These are phyloP conservation scores for Taphrorychus bicolor DNA, from an alignment of 2,888 invertebrate species.

Conservation along the genomic window DNA sequence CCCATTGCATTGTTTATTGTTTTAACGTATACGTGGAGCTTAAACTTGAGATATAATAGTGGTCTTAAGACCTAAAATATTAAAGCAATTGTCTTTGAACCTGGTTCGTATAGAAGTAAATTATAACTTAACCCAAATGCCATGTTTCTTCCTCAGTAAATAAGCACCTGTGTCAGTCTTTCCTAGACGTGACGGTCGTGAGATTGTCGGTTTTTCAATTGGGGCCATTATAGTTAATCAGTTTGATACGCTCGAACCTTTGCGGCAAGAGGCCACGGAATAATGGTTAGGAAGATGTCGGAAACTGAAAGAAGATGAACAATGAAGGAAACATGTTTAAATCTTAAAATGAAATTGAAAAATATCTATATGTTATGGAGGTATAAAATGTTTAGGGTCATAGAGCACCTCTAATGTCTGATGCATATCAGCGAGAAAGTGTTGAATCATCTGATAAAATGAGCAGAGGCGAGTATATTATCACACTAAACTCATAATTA, in stretches of 20 bases:
- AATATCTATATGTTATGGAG: neutral
- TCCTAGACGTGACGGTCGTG: neutral
- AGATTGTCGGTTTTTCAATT: conserved; percentile 16
- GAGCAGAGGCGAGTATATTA: no score
- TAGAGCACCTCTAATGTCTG: neutral
- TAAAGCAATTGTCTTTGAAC: no score
- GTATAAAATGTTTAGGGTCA: neutral
- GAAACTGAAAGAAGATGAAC: neutral
- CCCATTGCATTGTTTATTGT: no score
- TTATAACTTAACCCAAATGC: neutral
- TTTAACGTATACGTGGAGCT: no score
- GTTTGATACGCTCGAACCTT: neutral
- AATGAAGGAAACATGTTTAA: neutral
- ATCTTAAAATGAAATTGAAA: neutral
- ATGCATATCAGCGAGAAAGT: neutral
- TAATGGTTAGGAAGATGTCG: neutral
- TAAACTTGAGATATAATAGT: no score
- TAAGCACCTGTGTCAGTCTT: neutral
- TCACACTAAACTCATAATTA: no score
- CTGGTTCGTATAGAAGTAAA: neutral
- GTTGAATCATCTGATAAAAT: neutral
- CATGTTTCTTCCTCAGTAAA: neutral
- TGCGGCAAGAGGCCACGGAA: neutral
- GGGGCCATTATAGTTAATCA: neutral
- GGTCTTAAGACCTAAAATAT: no score